Base-by-base conservation (phyloP, 2,888 invertebrate genomes). In the Chirona hameri region DNA sequence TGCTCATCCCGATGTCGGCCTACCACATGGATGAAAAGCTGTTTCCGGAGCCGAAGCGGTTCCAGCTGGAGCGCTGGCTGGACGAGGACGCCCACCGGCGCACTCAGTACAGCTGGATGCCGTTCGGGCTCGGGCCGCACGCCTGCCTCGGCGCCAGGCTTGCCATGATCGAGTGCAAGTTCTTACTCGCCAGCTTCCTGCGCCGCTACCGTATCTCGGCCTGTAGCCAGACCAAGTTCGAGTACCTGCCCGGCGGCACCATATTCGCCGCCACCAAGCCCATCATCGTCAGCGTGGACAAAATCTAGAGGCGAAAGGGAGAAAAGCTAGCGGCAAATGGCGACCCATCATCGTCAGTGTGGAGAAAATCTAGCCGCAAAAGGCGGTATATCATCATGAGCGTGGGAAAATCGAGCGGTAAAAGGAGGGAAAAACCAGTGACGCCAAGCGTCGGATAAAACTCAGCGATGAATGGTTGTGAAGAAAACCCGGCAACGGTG, bases 11-110 rank as follows among this genome's bases (percentile, higher is more conserved):
- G 18, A 0, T 72, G 72, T 60, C 52, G 52, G 52, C 18, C 15
- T 52, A 15, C 52, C 52, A 52, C 52, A 52, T 52, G 52, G 52
- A 52, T 18, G 52, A 52, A 24, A 7, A 60, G 60, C 24, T 60
- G 60, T 60, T 60, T 24, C 60, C 60, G 60, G 60, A 60, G 60
- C 24, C 60, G 60, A 1, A 24, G 24, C 60, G 24, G 24, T 60
- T 60, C 60, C 60, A 7, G 31, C 72, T 31, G 31, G 72, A 31
- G 31, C 72, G 72, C 72, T 72, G 72, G 72, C 72, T 72, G 31
- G 72, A 29, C 31, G 72, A 72, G 9, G 31, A 39, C 31, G 39
- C 21, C 5, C 72, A 29, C 31, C 24, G 14, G 39, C 31, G 29
- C 31, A 18, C 21, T 18, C 72, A 39, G 39, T 31, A 39, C 72